Percentiles rank a stretch among this genome's conserved stretches.
Evolutionary conservation across 2,113 vertebrate species (phyloP).

Genomic region (Atractosteus spatula): DNA sequence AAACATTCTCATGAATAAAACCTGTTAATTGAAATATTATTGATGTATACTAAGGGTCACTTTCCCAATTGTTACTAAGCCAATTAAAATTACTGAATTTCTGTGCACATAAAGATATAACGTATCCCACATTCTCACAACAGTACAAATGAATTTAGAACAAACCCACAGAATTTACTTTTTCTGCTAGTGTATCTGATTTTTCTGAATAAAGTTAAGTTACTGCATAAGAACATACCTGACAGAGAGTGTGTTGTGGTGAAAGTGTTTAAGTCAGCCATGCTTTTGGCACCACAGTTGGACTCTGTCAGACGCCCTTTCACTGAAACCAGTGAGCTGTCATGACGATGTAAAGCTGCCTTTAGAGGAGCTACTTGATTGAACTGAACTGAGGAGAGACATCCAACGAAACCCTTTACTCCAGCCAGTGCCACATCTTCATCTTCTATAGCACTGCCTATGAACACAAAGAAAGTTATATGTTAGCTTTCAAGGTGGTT

Average conservation of each 20-base stretch:
- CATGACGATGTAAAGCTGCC: slow-evolving; percentile 79
- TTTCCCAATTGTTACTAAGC: too few species aligned
- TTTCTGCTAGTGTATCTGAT: too few species aligned
- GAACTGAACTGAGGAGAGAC: slow-evolving; percentile 90
- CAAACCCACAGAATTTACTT: too few species aligned
- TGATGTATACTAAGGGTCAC: too few species aligned
- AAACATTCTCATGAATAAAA: too few species aligned
- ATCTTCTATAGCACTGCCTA: slow-evolving; percentile 70
- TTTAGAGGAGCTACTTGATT: slow-evolving; percentile 87
- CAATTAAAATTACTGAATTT: too few species aligned
- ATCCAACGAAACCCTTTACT: slow-evolving; percentile 80
- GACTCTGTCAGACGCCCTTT: slow-evolving; percentile 77
- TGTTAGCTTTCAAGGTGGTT: not conserved
- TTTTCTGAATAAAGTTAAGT: not conserved
- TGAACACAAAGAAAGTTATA: slow-evolving; percentile 18
- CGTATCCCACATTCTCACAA: too few species aligned
- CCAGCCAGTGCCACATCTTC: slow-evolving; percentile 77
- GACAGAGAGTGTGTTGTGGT: slow-evolving; percentile 76
- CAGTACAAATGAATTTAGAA: too few species aligned
- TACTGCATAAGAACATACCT: slow-evolving; percentile 56
- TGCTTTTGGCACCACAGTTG: slow-evolving; percentile 65
- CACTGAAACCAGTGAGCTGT: slow-evolving; percentile 72
- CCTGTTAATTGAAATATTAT: too few species aligned
- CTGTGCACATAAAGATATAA: too few species aligned
- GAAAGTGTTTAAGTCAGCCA: slow-evolving; percentile 64